These are phyloP conservation scores for Seison nebaliae DNA, from an alignment of 1,140 invertebrate species.

Conservation along the genomic window DNA sequence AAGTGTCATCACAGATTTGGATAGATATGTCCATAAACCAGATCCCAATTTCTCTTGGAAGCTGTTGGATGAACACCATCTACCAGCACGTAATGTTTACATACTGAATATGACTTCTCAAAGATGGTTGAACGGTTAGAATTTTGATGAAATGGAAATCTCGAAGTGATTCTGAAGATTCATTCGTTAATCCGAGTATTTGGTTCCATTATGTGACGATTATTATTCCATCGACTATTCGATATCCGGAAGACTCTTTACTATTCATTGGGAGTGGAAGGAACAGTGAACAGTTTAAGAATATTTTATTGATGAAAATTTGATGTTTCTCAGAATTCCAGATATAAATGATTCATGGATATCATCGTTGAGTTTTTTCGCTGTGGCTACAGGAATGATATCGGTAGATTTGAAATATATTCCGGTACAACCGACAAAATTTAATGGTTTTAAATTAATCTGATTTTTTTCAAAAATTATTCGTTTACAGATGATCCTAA, in stretches of 20 bases:
- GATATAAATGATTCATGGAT: too few species aligned
- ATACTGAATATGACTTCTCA: constrained; percentile 20
- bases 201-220: constrained; percentile 21
- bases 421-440: constrained; percentile 19
- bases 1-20: constrained; percentile 1
- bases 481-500: constrained; percentile 17
- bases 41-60: constrained; percentile 11
- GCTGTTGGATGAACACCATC: constrained; percentile 13
- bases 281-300: constrained; percentile 10
- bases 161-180: constrained; percentile 11
- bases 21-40: constrained; percentile 12
- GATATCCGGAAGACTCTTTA: constrained; percentile 15
- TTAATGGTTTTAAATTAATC: constrained; percentile 15
- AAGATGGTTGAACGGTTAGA: constrained; percentile 18
- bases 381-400: constrained; percentile 16
- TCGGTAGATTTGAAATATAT: constrained; percentile 18
- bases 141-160: constrained; percentile 6
- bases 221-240: constrained; percentile 18
- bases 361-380: constrained; percentile 18
- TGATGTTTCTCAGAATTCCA: too few species aligned
- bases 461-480: not conserved
- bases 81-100: constrained; percentile 17
- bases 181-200: too few species aligned
- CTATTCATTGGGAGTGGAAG: constrained; percentile 20
- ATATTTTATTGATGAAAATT: too few species aligned